Evolutionary conservation across 2,888 invertebrate genomes (phyloP).

Genomic region (Trichopoda pennipes): DNA sequence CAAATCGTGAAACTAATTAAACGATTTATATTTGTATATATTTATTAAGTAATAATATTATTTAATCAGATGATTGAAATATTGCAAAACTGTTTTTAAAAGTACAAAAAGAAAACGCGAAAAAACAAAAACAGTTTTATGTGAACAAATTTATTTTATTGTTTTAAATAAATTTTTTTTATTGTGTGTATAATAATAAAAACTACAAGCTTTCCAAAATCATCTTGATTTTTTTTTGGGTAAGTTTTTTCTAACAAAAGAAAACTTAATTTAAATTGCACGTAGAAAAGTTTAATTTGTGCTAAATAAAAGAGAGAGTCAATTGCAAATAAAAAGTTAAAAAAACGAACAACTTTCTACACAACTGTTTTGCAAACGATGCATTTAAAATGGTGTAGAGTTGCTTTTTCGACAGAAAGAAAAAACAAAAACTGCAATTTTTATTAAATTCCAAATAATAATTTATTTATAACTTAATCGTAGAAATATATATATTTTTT

Average conservation of each 20-base stretch:
- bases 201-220: conserved; percentile 42
- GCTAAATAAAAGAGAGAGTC: neutral
- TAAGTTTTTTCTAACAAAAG: conserved; percentile 56
- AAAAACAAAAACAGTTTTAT: too few relatives aligned
- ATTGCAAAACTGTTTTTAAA: conserved; percentile 41
- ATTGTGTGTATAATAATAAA: conserved; percentile 21
- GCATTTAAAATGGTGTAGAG: neutral
- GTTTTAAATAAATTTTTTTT: conserved; percentile 34
- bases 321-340: neutral
- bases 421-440: too few relatives aligned
- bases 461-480: too few relatives aligned
- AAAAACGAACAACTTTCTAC: conserved; percentile 1
- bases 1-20: conserved; percentile 62
- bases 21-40: conserved; percentile 19
- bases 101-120: neutral
- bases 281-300: neutral
- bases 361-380: neutral
- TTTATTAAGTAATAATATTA: conserved; percentile 44
- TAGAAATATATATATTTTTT: too few relatives aligned
- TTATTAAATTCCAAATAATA: too few relatives aligned
- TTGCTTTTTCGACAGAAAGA: neutral
- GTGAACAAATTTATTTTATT: conserved; percentile 22
- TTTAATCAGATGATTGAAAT: conserved; percentile 32
- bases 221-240: conserved; percentile 57
- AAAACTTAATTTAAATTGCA: neutral